Evolutionary conservation across 2,888 invertebrate species (phyloP).

Genomic region (Ecdyonurus torrentis): DNA sequence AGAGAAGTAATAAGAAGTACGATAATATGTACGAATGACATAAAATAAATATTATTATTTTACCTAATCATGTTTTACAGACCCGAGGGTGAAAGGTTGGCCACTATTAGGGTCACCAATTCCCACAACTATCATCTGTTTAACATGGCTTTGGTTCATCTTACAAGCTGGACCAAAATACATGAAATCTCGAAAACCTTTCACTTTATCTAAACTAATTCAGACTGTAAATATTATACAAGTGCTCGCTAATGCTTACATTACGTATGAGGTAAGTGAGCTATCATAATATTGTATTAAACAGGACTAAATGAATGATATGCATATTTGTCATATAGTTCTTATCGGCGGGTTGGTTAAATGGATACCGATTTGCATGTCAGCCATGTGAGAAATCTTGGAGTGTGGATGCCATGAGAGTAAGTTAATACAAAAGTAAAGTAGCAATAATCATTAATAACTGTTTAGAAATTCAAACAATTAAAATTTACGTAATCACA

Average conservation of each 20-base stretch:
- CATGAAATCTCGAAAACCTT: slow-evolving; percentile 26
- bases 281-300: neutral
- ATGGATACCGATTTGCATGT: slow-evolving; percentile 9
- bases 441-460: too few species aligned
- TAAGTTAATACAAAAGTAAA: too few species aligned
- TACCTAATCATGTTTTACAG: too few species aligned
- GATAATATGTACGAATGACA: too few species aligned
- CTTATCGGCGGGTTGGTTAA: slow-evolving; percentile 8
- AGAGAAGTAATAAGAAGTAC: too few species aligned
- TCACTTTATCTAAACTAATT: slow-evolving; percentile 24
- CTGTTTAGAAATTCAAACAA: too few species aligned
- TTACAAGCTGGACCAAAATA: slow-evolving; percentile 23
- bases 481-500: too few species aligned
- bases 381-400: slow-evolving; percentile 9
- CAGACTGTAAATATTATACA: slow-evolving; percentile 28
- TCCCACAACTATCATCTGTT: slow-evolving; percentile 24
- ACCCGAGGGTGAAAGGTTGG: slow-evolving; percentile 25
- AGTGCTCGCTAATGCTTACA: slow-evolving; percentile 26
- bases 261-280: slow-evolving; percentile 25
- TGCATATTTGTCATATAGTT: neutral
- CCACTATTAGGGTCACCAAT: slow-evolving; percentile 26
- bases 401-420: slow-evolving; percentile 9
- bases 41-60: too few species aligned
- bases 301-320: neutral
- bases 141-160: slow-evolving; percentile 25